These are phyloP conservation scores for Ceratina australensis DNA, from an alignment of 1,140 invertebrate species.

Conservation along the genomic window DNA sequence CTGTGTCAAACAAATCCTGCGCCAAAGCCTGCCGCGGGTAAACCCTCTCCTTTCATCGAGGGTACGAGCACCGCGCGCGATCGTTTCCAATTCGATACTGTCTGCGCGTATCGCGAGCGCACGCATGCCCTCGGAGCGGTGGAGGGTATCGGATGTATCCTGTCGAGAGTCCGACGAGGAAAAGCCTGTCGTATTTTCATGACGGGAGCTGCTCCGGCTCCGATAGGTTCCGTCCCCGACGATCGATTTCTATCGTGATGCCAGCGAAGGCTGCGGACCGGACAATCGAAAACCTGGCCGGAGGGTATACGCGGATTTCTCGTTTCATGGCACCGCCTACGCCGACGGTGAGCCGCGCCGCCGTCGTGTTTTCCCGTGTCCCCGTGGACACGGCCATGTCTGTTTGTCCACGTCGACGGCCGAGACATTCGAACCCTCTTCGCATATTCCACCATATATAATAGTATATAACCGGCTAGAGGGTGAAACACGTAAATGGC, in stretches of 20 bases:
- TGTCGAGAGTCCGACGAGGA: conserved; percentile 37
- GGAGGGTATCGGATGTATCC: conserved; percentile 38
- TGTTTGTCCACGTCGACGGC: conserved; percentile 76
- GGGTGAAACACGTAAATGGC: too few species aligned
- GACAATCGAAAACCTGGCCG: conserved; percentile 64
- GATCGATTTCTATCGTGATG: conserved; percentile 63
- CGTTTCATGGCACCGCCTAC: conserved; percentile 57
- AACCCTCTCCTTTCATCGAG: conserved; percentile 29
- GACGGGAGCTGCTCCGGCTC: conserved; percentile 43
- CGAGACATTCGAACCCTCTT: conserved; percentile 69
- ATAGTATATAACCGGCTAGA: background rate
- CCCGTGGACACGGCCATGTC: conserved; percentile 72
- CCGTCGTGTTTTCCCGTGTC: conserved; percentile 70
- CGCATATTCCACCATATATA: conserved; percentile 2
- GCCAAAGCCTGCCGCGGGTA: conserved; percentile 6
- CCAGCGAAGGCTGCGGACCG: conserved; percentile 54
- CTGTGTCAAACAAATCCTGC: conserved; percentile 26
- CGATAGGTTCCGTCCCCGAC: conserved; percentile 52
- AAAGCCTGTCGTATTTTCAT: conserved; percentile 58
- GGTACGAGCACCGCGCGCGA: conserved; percentile 12
- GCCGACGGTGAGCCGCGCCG: conserved; percentile 53
- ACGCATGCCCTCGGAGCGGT: conserved; percentile 1
- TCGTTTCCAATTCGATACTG: conserved; percentile 46
- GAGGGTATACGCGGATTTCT: conserved; percentile 65
- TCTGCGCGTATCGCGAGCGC: conserved; percentile 25